These are phyloP conservation scores for Lerema accius DNA, from an alignment of 1,140 invertebrate species.

Conservation along the genomic window DNA sequence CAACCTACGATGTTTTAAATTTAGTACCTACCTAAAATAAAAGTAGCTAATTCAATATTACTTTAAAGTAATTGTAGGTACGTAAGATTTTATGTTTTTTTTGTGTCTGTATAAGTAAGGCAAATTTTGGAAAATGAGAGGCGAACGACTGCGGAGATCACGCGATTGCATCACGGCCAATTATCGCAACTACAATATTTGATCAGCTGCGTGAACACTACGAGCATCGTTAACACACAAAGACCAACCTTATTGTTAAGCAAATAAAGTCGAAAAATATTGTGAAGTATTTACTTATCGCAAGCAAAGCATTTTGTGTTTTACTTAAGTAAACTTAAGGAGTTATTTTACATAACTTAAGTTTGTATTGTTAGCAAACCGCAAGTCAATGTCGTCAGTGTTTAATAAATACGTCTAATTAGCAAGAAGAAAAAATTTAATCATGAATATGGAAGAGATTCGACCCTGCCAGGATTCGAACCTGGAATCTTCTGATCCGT, in stretches of 20 bases:
- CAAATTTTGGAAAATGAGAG: slow-evolving; percentile 40
- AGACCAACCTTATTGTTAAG: slow-evolving; percentile 33
- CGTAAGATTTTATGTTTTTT: no score
- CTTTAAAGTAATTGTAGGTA: no score
- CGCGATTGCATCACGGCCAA: slow-evolving; percentile 78
- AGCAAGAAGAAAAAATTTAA: slow-evolving; percentile 46
- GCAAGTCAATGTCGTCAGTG: slow-evolving; percentile 65
- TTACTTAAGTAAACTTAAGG: slow-evolving; percentile 2
- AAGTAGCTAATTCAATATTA: no score
- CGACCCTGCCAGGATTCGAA: slow-evolving; percentile 80
- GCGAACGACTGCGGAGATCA: slow-evolving; percentile 60
- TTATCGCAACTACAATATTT: slow-evolving; percentile 81
- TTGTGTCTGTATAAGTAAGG: no score
- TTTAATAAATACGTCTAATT: slow-evolving; percentile 67
- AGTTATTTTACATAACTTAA: slow-evolving; percentile 4
- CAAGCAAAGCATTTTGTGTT: not conserved
- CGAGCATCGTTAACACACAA: slow-evolving; percentile 1
- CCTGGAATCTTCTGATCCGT: no score
- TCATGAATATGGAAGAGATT: slow-evolving; percentile 36
- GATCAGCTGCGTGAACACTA: slow-evolving; percentile 67
- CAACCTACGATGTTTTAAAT: no score
- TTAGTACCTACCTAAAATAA: no score
- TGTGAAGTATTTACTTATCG: slow-evolving; percentile 31
- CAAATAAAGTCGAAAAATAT: slow-evolving; percentile 40
- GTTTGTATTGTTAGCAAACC: slow-evolving; percentile 48